A percentile compares a stretch with the other conserved stretches of the same genome.
Conservation (phyloP, 1,140 invertebrate genomes). For the Sesamia nonagrioides region DNA sequence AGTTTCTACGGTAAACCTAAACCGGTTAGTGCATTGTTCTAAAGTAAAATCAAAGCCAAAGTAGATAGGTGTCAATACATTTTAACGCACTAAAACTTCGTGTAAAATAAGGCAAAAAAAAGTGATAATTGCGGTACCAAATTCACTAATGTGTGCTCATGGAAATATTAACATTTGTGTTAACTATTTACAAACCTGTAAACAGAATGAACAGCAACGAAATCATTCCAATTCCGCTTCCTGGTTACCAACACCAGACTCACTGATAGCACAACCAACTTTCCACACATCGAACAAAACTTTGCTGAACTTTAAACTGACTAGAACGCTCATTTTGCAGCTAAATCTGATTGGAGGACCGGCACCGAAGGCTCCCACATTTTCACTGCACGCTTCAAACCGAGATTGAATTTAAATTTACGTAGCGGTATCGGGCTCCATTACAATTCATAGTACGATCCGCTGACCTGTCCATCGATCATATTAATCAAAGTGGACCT, state of each 20-base stretch:
- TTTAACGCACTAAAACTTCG: not conserved
- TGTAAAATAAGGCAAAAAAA: not conserved
- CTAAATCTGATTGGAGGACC: constrained; percentile 79
- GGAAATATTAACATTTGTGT: no score
- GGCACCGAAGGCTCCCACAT: constrained; percentile 77
- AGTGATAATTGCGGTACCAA: not conserved
- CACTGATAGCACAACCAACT: constrained; percentile 68
- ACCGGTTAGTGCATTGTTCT: not conserved
- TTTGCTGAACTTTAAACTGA: constrained; percentile 73
- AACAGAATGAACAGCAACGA: constrained; percentile 70
- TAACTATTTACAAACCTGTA: constrained; percentile 69
- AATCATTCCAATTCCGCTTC: constrained; percentile 76
- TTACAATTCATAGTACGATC: constrained; percentile 77
- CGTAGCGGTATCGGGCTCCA: constrained; percentile 77
- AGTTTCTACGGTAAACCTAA: not conserved
- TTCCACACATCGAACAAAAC: constrained; percentile 71
- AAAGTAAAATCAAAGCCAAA: not conserved
- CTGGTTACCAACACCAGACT: constrained; percentile 70
- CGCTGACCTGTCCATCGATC: constrained; percentile 68
- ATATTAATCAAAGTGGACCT: constrained; percentile 71
- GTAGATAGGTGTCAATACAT: not conserved
- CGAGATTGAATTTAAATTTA: constrained; percentile 84
- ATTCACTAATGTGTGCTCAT: no score
- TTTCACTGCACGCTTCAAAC: constrained; percentile 78
- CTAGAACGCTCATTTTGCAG: constrained; percentile 81